Evolutionary conservation across 2,888 invertebrate species (phyloP).

Genomic region (Crossocerus cetratus): DNA sequence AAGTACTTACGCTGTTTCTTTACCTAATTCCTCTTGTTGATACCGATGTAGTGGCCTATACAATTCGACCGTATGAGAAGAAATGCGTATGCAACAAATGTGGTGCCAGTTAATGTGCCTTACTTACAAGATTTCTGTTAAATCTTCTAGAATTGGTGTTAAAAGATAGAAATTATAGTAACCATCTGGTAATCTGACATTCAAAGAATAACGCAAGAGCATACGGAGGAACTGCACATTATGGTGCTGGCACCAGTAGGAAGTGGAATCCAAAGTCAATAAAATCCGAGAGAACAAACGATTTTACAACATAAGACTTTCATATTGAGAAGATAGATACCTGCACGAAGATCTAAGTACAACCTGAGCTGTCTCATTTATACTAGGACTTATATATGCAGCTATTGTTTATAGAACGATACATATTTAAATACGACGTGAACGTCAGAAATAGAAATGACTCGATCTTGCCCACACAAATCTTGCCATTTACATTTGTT

Average conservation of each 20-base stretch:
- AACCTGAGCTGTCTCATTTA: constrained; percentile 3
- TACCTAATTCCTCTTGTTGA: not conserved
- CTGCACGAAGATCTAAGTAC: not conserved
- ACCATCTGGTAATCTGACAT: too few relatives aligned
- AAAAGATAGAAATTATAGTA: too few relatives aligned
- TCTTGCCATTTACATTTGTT: constrained; percentile 59
- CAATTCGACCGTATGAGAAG: too few relatives aligned
- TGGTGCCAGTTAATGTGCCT: constrained; percentile 1
- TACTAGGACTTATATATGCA: not conserved
- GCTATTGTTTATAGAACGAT: not conserved
- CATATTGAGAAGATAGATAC: too few relatives aligned
- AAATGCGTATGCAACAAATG: not conserved
- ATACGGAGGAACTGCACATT: not conserved
- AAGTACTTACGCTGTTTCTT: not conserved
- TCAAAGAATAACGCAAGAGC: too few relatives aligned
- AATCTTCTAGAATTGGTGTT: not conserved
- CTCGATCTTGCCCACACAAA: constrained; percentile 43
- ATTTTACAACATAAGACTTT: too few relatives aligned
- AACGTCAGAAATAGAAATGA: constrained; percentile 3
- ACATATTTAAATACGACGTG: not conserved
- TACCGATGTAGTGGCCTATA: too few relatives aligned
- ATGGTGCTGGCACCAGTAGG: not conserved
- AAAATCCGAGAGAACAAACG: too few relatives aligned
- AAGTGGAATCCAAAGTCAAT: too few relatives aligned
- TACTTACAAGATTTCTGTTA: not conserved